Evolutionary conservation across 2,888 invertebrate genomes (phyloP), one percentile per base, ranked within the genome.

Genomic region (Marronus borbonicus): DNA sequence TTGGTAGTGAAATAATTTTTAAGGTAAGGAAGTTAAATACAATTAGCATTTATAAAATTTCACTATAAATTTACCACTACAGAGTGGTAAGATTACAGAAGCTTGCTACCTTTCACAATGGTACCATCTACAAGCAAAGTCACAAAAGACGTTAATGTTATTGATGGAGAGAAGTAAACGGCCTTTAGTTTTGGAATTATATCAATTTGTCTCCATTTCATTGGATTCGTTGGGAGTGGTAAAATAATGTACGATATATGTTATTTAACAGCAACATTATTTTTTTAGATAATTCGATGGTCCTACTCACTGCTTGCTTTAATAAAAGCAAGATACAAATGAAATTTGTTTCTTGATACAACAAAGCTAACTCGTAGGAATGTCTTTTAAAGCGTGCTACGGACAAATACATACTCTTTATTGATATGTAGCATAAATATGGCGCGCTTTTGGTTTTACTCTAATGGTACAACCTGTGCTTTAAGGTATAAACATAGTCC

Each of bases 1-100:
- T 72, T 28, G 72, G 72, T 14, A 72, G 58, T 24, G 72, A 72
- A 50, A 72, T 74, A 20, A 74, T 74, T 7, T 36, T 60, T 20
- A 74, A 74, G 39, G 74, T 74, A 74, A 39, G 17, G 14, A 36
- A 44, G 12, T 10, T 44, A 2, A 44, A 12, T 44, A 44, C 8
- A 44, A 44, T 44, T 44, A 12, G 2, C 8, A 8, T 8, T 44
- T 10, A 8, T 39, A 8, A 39, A 39, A 39, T 8, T 12, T 44
- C 8, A 44, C 12, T 44, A 44, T 1, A 44, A 44, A 44, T 44
- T 44, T 44, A n/a, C n/a, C n/a, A 44, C 20, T 62, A 28, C 28
- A 62, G 62, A 62, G 62, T 10, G 20, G 20, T 28, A 62, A 28
- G 14, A 62, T 62, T 62, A 12, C 28, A 12, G 28, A 14, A n/a